Conservation (phyloP, 2,888 invertebrate genomes). For the Trichopria drosophilae region DNA sequence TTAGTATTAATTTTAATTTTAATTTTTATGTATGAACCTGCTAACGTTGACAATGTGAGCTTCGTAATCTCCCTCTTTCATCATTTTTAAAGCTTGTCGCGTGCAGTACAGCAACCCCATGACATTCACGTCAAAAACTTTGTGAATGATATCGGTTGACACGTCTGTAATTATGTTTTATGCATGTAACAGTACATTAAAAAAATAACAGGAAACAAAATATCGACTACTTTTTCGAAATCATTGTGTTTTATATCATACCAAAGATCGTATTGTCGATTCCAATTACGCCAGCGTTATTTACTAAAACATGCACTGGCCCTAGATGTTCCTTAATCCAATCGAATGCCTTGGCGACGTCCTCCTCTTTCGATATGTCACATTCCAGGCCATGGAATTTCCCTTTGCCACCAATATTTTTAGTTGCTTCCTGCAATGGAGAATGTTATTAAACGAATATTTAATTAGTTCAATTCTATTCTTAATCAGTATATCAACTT, state of each 20-base stretch:
- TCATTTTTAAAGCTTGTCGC: constrained; percentile 36
- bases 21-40: constrained; percentile 33
- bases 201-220: too few species aligned
- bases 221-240: too few species aligned
- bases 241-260: too few species aligned
- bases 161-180: constrained; percentile 1
- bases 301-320: constrained; percentile 51
- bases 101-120: constrained; percentile 38
- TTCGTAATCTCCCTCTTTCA: constrained; percentile 36
- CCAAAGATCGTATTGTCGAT: background rate
- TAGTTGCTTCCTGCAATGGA: constrained; percentile 5
- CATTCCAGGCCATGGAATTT: constrained; percentile 49
- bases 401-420: constrained; percentile 33
- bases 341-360: constrained; percentile 46
- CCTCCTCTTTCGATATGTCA: constrained; percentile 50
- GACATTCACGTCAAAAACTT: constrained; percentile 35
- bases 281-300: constrained; percentile 51
- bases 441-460: too few species aligned
- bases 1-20: too few species aligned
- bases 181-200: background rate
- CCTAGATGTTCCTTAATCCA: constrained; percentile 49
- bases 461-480: too few species aligned
- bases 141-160: background rate
- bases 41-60: constrained; percentile 39
- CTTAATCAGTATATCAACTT: too few species aligned